Evolutionary conservation across 2,797 vertebrate genomes (phyloP), one percentile per base, ranked within the genome.

Genomic region (Pteronotus mesoamericanus): DNA sequence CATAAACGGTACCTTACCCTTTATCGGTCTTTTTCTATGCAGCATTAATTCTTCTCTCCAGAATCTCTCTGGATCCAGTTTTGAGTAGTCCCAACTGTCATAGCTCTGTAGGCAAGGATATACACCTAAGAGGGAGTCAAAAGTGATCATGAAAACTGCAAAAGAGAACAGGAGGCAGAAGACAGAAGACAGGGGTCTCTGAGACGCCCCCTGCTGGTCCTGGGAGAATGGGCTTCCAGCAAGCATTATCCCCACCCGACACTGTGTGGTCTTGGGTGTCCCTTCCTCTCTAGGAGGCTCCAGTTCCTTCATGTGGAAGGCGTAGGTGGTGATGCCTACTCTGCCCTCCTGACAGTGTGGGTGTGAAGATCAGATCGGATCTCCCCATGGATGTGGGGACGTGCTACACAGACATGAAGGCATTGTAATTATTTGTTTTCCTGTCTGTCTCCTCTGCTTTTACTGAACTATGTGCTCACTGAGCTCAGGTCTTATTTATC

Each of bases 41-140:
- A 57, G 69, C 7, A 97, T 44, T 34, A 97, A 22, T 61, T 95
- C 92, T 91, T 97, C 98, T 77, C 95, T 96, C 82, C 69, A 95
- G 71, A 83, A 95, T 83, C 97, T 86, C 94, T 97, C 98, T 11
- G 61, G 88, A 79, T 98, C 98, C 89, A 97, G 4, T 22, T 98
- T 82, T 1, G 96, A 97, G 66, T 94, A 98, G 95, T 97, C 53
- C 96, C 97, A 98, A 32, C 42, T 80, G 15, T 8, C 29, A 48
- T 94, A 98, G 74, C 92, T 95, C 78, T 97, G 96, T 32, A 71
- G 96, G 78, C 75, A 32, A 80, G 95, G 96, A 7, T 86, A 82
- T 0, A 10, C 95, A 64, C 96, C 97, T 97, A 88, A 84, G n/a
- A 22, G 68, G 26, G 86, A 77, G 42, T 51, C 15, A 94, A 97